Base-by-base conservation (phyloP, 2,888 invertebrate genomes). In the Drosophila mimetica region DNA sequence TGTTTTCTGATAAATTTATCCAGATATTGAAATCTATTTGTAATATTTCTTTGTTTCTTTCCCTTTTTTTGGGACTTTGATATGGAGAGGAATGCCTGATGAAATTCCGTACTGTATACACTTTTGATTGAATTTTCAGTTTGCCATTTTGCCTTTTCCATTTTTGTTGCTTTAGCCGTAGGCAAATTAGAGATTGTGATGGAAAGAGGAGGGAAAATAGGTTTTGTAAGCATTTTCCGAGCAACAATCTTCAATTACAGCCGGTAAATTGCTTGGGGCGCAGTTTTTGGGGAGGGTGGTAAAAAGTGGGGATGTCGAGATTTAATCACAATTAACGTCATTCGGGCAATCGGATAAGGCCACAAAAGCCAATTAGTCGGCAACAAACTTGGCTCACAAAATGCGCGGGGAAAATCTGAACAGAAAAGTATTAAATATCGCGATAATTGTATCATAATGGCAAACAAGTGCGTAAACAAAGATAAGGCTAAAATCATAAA, bases 21-120 rank as follows among this genome's bases (percentile, higher is more conserved):
- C 61, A 66, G 84, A 82, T 80, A 82, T 86, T 77, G 84, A 77
- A 84, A 76, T 81, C 75, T 76, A 81, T 86, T 82, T 77, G 86
- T 75, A 71, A 67, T 77, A 71, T 75, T 77, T 76, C 64, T 66
- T 77, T 76, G 61, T 66, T 61, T 34, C 18, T 14, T 22, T 44
- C 8, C 5, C 25, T 44, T 44, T 34, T 34, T 42, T 36, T 44
- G 25, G 39, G 5, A 30, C 37, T 46, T 39, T 57, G 57, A 51
- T 57, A 59, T 47, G 37, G 28, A 74, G 50, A 50, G 55, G 64
- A 64, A 79, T 79, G 61, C 61, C 37, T 77, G 75, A 79, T 83
- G 74, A 83, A 81, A 81, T 81, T 79, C 76, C 59, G 39, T 59
- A 48, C 42, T 25, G 39, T 34, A 64, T 65, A 73, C 57, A 74